Evolutionary conservation across 2,797 vertebrate genomes (phyloP), one percentile per base, ranked within the genome.

Genomic region (Picus viridis): DNA sequence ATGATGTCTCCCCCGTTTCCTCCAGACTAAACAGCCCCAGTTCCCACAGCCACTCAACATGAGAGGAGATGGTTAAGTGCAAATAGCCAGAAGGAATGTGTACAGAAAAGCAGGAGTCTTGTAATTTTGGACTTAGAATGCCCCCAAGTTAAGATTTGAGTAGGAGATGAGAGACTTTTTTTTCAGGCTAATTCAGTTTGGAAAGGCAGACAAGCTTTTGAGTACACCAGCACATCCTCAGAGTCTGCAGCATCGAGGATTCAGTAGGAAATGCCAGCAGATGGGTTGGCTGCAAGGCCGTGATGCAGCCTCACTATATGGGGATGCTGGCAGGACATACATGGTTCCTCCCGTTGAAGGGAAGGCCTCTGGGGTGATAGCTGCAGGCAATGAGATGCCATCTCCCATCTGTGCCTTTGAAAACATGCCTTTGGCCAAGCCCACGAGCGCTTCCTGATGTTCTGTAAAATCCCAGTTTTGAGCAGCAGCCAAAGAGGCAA

Each of bases 381-480:
- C 75, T 75, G 2, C 12, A 32, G 64, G 79, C 57, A 56, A 12
- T 2, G 61, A 85, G 79, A 29, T 53, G 64, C 82, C 63, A 43
- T 15, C 84, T 72, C 85, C 87, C 93, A 83, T 79, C 72, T 94
- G 90, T 8, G 34, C 47, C 51, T 84, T 14, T 76, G 83, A n/a
- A 88, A 83, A 62, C 17, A 61, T 76, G 72, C 69, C 72, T 22
- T 9, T 26, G 63, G 79, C 64, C 23, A 14, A 63, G 63, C 16
- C 62, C 49, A 1, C 0, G 12, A 76, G 72, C 0, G 17, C 53
- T 70, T 24, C 54, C 70, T 34, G 74, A 36, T 63, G 57, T 70
- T 23, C 70, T 61, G 29, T 36, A 4, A 88, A 88, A 71, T 36
- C 70, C 39, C 54, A 3, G 24, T 2, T 74, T 14, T 83, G 93